Conservation (phyloP, 1,140 invertebrate species). For the Harlomillsia oculata region DNA sequence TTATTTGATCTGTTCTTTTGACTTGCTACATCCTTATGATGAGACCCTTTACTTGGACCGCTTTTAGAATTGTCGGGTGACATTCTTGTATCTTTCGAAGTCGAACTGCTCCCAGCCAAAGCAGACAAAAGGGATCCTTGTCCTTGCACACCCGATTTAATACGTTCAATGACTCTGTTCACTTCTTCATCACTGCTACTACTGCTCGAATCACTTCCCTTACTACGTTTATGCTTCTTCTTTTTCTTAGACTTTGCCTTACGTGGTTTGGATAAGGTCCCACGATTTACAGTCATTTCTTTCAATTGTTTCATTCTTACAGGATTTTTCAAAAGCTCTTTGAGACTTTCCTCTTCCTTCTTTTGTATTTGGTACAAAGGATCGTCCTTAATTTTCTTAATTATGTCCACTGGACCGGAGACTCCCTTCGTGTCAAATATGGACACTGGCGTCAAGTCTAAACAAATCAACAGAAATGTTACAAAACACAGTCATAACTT, state of each 20-base stretch:
- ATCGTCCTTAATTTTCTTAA: conserved; percentile 36
- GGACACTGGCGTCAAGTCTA: conserved; percentile 34
- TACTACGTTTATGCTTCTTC: conserved; percentile 24
- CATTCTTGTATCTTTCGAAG: too few relatives aligned
- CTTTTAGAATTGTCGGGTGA: too few relatives aligned
- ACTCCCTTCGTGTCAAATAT: conserved; percentile 24
- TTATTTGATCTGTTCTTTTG: too few relatives aligned
- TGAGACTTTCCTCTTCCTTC: conserved; percentile 34
- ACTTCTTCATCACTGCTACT: background rate
- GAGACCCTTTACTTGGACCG: too few relatives aligned
- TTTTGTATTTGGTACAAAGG: conserved; percentile 36
- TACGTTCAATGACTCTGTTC: background rate
- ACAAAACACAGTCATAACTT: background rate
- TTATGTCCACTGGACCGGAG: conserved; percentile 30
- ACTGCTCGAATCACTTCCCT: conserved; percentile 4
- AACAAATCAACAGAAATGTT: background rate
- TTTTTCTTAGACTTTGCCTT: conserved; percentile 10
- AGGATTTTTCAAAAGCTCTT: conserved; percentile 33
- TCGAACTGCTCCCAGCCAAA: too few relatives aligned
- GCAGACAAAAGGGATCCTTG: too few relatives aligned
- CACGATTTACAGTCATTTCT: conserved; percentile 18
- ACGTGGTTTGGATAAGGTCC: background rate
- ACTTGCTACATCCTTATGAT: too few relatives aligned
- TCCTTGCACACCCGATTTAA: too few relatives aligned
- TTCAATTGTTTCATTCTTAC: conserved; percentile 33